These are phyloP conservation scores for Physeter macrocephalus DNA, from an alignment of 2,113 vertebrate genomes.

Conservation along the genomic window DNA sequence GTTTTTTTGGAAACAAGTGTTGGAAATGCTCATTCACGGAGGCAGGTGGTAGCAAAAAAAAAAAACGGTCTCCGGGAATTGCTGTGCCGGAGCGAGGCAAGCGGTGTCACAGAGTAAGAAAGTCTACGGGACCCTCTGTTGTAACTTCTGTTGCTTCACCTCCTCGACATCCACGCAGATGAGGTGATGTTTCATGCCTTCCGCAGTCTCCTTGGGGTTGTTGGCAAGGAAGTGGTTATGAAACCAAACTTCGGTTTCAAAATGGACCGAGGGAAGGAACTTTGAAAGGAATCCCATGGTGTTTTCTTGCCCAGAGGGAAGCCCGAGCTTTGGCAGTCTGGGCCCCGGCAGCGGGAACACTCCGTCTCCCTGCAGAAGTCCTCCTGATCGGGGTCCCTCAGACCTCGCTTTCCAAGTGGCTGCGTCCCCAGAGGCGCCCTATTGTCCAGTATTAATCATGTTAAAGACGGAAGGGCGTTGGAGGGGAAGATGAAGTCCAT, in stretches of 20 bases:
- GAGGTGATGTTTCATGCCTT: rapidly evolving
- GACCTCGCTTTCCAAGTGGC: background rate
- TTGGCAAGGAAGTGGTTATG: background rate
- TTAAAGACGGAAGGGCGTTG: too few species aligned
- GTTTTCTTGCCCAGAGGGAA: background rate
- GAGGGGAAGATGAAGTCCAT: too few species aligned
- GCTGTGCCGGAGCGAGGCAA: background rate
- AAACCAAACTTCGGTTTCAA: background rate
- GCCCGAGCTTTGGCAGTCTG: background rate
- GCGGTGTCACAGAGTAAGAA: rapidly evolving
- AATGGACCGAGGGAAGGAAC: background rate
- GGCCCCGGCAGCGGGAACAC: background rate
- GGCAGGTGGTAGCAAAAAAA: too few species aligned
- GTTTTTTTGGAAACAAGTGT: background rate
- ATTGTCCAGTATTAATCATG: rapidly evolving
- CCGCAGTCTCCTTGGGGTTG: rapidly evolving
- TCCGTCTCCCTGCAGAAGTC: too few species aligned
- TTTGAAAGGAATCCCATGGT: too few species aligned
- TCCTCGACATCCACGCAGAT: rapidly evolving
- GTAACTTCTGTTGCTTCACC: rapidly evolving
- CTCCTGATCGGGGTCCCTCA: background rate
- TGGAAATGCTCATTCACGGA: background rate
- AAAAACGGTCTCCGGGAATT: background rate
- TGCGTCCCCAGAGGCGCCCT: background rate
- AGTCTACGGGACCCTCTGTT: background rate